Evolutionary conservation across 2,113 vertebrate species (phyloP).

Genomic region (Periophthalmodon schlosseri): DNA sequence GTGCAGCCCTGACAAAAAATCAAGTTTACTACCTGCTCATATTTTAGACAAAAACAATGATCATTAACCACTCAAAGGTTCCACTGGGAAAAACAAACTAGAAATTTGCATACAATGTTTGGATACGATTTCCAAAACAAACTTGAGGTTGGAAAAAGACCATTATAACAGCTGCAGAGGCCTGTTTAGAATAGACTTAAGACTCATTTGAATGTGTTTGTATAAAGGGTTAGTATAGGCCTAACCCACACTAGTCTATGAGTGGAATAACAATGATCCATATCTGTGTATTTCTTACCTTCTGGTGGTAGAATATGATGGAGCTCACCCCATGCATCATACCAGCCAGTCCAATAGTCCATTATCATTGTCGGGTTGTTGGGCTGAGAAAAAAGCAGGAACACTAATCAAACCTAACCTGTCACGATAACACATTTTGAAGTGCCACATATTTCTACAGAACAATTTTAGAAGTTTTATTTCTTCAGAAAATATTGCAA

Average conservation of each 20-base stretch:
- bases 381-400: constrained; percentile 64
- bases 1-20: too few species aligned
- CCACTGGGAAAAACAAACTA: background rate
- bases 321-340: constrained; percentile 90
- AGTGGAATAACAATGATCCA: background rate
- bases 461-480: too few species aligned
- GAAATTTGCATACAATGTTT: background rate
- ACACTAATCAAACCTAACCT: too few species aligned
- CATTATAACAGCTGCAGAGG: background rate
- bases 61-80: background rate
- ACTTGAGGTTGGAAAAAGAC: background rate
- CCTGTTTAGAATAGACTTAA: background rate
- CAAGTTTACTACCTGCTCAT: background rate
- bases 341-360: constrained; percentile 93
- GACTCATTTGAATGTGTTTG: background rate
- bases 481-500: too few species aligned
- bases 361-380: constrained; percentile 87
- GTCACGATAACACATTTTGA: too few species aligned
- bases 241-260: background rate
- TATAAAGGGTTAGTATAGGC: background rate
- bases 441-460: too few species aligned
- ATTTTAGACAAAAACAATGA: background rate
- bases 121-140: background rate
- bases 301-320: constrained; percentile 88
- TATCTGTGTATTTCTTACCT: constrained; percentile 71